Conservation (phyloP, 2,888 invertebrate species). For the Tipula vernalis region DNA sequence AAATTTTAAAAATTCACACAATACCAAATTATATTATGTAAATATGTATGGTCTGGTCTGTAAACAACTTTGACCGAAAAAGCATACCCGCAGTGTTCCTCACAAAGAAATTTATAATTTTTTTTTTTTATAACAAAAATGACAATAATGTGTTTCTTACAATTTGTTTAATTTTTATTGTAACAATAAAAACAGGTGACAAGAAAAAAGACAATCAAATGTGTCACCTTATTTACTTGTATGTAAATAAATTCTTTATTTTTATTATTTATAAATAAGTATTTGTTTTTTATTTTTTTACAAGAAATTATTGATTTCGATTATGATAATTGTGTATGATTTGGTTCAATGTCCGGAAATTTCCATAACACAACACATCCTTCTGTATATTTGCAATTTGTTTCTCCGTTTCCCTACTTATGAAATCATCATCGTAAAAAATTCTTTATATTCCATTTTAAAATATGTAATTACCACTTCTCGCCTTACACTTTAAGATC, state of each 20-base stretch:
- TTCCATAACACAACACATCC: neutral
- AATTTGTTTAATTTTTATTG: neutral
- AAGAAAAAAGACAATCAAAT: constrained; percentile 7
- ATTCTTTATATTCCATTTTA: neutral
- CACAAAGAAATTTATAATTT: neutral
- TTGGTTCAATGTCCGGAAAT: neutral
- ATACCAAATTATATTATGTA: neutral
- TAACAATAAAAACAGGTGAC: neutral
- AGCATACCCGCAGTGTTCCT: neutral
- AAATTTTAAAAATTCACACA: neutral
- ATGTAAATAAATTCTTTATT: neutral
- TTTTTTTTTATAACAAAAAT: neutral
- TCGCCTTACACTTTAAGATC: neutral
- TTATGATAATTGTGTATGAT: neutral
- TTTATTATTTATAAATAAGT: neutral
- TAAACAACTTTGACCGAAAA: neutral
- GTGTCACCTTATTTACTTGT: neutral
- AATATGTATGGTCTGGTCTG: neutral
- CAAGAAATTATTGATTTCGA: neutral
- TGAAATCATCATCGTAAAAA: neutral
- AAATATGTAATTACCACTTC: neutral
- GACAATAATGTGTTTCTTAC: neutral
- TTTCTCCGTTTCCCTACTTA: neutral
- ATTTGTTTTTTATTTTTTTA: neutral
- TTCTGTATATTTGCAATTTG: neutral